Conservation (phyloP, 92 coral and sea anemone genomes). For the Diadumene lineata region DNA sequence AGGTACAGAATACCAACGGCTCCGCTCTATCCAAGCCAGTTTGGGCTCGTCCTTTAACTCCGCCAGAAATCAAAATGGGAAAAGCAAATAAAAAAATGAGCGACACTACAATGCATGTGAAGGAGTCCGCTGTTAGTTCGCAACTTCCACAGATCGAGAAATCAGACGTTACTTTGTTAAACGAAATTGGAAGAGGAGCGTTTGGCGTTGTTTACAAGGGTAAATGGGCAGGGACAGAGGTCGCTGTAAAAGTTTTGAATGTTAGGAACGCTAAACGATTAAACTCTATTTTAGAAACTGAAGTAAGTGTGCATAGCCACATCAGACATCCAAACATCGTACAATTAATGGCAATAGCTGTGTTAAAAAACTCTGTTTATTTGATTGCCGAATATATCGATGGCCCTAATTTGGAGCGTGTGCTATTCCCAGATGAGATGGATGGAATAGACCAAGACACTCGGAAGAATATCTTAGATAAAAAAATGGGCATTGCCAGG, state of each 20-base stretch:
- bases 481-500: neutral
- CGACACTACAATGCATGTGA: neutral
- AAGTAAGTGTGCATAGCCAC: conserved; percentile 46
- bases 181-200: conserved; percentile 59
- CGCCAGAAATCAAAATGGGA: no score
- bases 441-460: neutral
- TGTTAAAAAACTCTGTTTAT: conserved; percentile 46
- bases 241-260: conserved; percentile 56
- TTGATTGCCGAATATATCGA: conserved; percentile 43
- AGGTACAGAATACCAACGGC: conserved; percentile 31
- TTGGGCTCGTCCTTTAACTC: neutral
- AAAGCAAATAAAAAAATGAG: no score
- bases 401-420: conserved; percentile 21
- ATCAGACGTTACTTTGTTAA: no score
- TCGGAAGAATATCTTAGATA: conserved; percentile 32
- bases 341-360: conserved; percentile 62
- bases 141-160: no score
- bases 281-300: conserved; percentile 32
- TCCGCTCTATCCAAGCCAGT: conserved; percentile 30
- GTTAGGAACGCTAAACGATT: conserved; percentile 46
- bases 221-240: conserved; percentile 68
- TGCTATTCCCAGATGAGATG: neutral
- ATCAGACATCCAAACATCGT: conserved; percentile 68
- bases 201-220: conserved; percentile 64
- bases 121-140: no score